phyloP scores from a whole-genome alignment of 2,797 vertebrate genomes.

The Erethizon dorsatum region DNA sequence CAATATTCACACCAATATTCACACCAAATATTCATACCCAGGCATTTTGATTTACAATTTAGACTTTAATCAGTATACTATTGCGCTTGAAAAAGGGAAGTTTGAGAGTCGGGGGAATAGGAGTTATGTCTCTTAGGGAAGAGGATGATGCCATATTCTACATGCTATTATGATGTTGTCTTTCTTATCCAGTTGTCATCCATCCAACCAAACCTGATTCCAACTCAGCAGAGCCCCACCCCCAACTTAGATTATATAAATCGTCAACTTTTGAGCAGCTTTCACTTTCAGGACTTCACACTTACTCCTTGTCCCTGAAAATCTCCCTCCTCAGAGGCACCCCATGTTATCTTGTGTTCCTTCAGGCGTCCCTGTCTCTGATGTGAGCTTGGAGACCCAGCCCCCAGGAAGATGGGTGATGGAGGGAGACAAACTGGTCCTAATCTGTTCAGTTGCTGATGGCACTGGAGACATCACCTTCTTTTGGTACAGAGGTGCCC shows the following conservation, averaged over 20 bases:
- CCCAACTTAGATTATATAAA: background rate
- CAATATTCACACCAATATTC: background rate
- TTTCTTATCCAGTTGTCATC: background rate
- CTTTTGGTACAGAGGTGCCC: conserved; percentile 75
- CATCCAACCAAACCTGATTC: background rate
- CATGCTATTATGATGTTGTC: background rate
- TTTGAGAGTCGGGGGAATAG: background rate
- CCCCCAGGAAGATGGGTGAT: conserved; percentile 63
- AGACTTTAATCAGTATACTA: too few relatives aligned
- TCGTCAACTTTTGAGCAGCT: background rate
- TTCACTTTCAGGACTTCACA: background rate
- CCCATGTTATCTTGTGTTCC: background rate
- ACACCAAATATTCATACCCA: background rate
- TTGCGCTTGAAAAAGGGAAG: background rate
- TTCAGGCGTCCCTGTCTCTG: conserved; percentile 63
- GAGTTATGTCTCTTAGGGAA: background rate
- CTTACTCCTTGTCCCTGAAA: background rate
- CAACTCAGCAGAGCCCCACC: background rate
- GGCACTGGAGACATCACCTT: conserved; percentile 80
- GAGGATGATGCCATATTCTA: background rate
- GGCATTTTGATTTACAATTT: background rate
- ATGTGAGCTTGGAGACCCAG: conserved; percentile 71
- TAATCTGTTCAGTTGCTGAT: conserved; percentile 46
- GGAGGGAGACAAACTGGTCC: conserved; percentile 71
- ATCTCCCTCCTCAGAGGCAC: background rate